Evolutionary conservation across 1,140 invertebrate genomes (phyloP).

Genomic region (Micrasema minimum): DNA sequence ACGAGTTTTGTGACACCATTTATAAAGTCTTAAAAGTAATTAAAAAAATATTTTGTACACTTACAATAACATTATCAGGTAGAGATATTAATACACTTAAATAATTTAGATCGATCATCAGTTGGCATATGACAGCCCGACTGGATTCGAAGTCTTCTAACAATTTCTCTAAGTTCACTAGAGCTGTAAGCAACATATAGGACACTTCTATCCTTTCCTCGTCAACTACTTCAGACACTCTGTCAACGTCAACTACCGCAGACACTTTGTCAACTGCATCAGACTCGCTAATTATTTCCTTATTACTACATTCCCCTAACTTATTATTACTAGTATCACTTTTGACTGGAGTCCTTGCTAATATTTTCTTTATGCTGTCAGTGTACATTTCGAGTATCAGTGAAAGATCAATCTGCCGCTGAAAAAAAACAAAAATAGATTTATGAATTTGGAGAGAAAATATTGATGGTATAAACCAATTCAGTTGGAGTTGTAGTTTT

Average conservation of each 20-base stretch:
- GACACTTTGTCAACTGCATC: no score
- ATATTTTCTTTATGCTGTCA: slow-evolving; percentile 57
- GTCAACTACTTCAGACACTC: slow-evolving; percentile 29
- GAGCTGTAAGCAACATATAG: slow-evolving; percentile 50
- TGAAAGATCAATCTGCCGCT: slow-evolving; percentile 72
- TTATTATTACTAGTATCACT: slow-evolving; percentile 51
- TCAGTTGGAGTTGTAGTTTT: no score
- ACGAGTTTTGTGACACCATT: no score
- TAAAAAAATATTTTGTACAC: no score
- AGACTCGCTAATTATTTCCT: no score
- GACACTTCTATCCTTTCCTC: slow-evolving; percentile 42
- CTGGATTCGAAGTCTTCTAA: slow-evolving; percentile 52
- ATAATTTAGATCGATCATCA: slow-evolving; percentile 51
- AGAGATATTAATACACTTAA: slow-evolving; percentile 48
- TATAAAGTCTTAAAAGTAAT: not conserved
- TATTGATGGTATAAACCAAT: no score
- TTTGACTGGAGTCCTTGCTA: slow-evolving; percentile 42
- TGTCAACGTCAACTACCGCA: slow-evolving; percentile 13
- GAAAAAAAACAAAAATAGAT: slow-evolving; percentile 46
- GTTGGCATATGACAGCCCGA: slow-evolving; percentile 51
- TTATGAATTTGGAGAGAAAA: no score
- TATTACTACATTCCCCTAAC: slow-evolving; percentile 40
- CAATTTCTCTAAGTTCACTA: slow-evolving; percentile 48
- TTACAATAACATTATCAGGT: slow-evolving; percentile 50
- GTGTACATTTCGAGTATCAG: slow-evolving; percentile 68